These are phyloP conservation scores for Urocitellus parryii DNA, from an alignment of 2,113 vertebrate genomes.

Conservation along the genomic window DNA sequence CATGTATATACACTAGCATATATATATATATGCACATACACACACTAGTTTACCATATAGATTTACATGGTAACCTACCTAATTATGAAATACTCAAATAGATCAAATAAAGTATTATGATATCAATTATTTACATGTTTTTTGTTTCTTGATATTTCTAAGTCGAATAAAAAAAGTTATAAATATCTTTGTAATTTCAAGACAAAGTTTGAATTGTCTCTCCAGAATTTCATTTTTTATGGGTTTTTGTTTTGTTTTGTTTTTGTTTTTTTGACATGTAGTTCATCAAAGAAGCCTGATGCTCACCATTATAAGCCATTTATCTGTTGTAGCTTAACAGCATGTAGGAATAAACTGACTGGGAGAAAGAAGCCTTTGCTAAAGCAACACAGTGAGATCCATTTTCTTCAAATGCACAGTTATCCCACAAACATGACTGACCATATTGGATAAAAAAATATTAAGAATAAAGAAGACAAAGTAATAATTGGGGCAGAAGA, in stretches of 20 bases:
- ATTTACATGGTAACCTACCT: not conserved
- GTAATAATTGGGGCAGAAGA: not conserved
- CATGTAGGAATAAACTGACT: not conserved
- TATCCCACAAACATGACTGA: not conserved
- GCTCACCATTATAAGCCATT: not conserved
- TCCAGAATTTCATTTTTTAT: not conserved
- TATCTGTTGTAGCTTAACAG: not conserved
- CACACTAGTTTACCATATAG: too few relatives aligned
- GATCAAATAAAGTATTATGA: not conserved
- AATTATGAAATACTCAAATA: slow-evolving; percentile 3
- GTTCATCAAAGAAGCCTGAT: slow-evolving; percentile 33
- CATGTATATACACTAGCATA: too few relatives aligned
- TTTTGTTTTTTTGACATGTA: slow-evolving; percentile 48
- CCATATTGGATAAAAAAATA: not conserved
- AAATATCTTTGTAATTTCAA: not conserved
- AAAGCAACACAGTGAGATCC: not conserved
- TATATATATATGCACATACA: too few relatives aligned
- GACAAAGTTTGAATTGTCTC: not conserved
- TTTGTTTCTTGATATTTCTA: not conserved
- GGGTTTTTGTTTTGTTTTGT: not conserved
- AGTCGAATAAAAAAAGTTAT: not conserved
- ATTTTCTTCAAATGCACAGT: not conserved
- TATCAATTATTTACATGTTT: not conserved
- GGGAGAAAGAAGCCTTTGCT: not conserved
- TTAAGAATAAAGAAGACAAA: not conserved